Base-by-base conservation (phyloP, 2,888 invertebrate genomes). In the Hyposoter didymator region DNA sequence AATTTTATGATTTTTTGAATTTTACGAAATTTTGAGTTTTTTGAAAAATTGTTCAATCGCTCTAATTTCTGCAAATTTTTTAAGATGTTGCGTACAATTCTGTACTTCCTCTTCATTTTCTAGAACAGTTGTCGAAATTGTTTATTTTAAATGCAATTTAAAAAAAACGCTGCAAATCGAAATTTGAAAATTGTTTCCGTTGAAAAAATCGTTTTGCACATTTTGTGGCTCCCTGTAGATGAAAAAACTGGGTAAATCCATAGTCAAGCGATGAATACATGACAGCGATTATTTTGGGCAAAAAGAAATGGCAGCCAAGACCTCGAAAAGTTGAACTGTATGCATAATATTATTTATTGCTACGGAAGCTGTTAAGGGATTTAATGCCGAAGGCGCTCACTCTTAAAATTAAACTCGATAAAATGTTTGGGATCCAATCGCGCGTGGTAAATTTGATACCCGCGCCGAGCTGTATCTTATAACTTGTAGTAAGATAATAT, bases 271-370 rank as follows among this genome's bases (percentile, higher is more conserved):
- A 67, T 14, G 35, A n/a, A 66, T 55, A 28, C 47, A n/a, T 17
- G 67, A 59, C 52, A 64, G 69, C 28, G 84, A 78, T 62, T 72
- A 45, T 74, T 84, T 83, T 82, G 67, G 22, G 43, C 64, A 32
- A n/a, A 59, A 22, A 17, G 19, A 73, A 45, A 70, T 79, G 39
- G 14, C 22, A 35, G 19, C 1, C 28, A 43, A 45, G 17, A 28
- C 55, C 14, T 72, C 14, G 43, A 43, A 32, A 47, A 73, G 43
- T 32, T 8, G 78, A 87, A 88, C 88, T 88, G 90, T 91, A 90
- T 93, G 93, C 93, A 93, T 93, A 93, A 93, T 93, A 93, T 93
- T 94, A 94, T 94, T 94, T 94, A 93, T 93, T 93, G 90, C 92
- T 91, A 87, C 92, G 93, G 92, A 90, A 91, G 92, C 92, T 92